Percentiles rank a stretch among this genome's conserved stretches.
phyloP scores from a whole-genome alignment of 1,140 invertebrate species.

The Drosophila arizonae region DNA sequence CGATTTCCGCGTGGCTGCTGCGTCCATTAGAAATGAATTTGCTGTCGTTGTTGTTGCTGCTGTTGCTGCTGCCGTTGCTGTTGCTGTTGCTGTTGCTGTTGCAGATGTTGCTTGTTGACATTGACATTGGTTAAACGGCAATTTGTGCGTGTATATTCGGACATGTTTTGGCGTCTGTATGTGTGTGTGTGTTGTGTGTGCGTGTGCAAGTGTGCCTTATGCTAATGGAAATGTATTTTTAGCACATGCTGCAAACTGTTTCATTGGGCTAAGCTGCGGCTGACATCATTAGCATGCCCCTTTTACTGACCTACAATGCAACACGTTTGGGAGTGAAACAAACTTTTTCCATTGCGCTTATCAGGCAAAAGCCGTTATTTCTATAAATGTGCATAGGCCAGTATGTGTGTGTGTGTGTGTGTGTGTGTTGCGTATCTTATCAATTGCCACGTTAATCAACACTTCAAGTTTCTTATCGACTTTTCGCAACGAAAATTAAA shows the following conservation, averaged over 20 bases:
- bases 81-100: constrained; percentile 18
- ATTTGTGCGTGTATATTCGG: constrained; percentile 64
- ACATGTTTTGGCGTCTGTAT: constrained; percentile 9
- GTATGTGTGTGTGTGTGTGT: neutral
- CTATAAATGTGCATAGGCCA: constrained; percentile 6
- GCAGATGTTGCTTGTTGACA: constrained; percentile 64
- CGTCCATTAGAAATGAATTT: constrained; percentile 75
- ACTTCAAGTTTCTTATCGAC: constrained; percentile 69
- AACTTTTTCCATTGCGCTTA: constrained; percentile 37
- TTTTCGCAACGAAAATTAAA: constrained; percentile 74
- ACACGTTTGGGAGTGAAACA: neutral
- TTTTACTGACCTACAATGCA: constrained; percentile 57
- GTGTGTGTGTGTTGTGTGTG: constrained; percentile 2
- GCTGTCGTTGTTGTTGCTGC: constrained; percentile 34
- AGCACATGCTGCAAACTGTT: constrained; percentile 59
- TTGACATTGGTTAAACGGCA: constrained; percentile 77
- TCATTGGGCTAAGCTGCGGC: constrained; percentile 67
- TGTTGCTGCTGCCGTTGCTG: constrained; percentile 33
- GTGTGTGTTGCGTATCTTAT: constrained; percentile 59
- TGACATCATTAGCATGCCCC: constrained; percentile 48
- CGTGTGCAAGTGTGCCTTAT: constrained; percentile 19
- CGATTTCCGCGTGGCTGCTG: constrained; percentile 73
- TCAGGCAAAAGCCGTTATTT: constrained; percentile 30
- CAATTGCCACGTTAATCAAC: constrained; percentile 57
- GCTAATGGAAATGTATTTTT: constrained; percentile 67